Evolutionary conservation across 2,888 invertebrate species (phyloP).

Genomic region (Cantharis nigra): DNA sequence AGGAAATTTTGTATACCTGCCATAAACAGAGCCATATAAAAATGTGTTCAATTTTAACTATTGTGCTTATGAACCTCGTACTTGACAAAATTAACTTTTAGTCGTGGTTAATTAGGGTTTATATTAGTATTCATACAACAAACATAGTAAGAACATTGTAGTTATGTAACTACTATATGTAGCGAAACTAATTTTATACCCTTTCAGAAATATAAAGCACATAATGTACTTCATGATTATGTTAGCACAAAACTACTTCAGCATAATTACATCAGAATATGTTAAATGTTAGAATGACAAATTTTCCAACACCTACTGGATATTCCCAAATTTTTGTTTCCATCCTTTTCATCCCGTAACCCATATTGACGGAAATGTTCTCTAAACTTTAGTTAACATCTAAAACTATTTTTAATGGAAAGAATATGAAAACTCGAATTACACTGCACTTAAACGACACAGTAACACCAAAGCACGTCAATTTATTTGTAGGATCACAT

Average conservation of each 20-base stretch:
- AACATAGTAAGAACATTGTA: neutral
- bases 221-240: neutral
- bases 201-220: neutral
- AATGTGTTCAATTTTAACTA: neutral
- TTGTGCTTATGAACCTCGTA: neutral
- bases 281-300: neutral
- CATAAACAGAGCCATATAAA: neutral
- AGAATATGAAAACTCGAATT: neutral
- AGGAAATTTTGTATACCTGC: neutral
- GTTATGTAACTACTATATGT: neutral
- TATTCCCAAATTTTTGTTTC: conserved; percentile 25
- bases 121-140: neutral
- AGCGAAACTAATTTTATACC: neutral
- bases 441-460: neutral
- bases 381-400: neutral
- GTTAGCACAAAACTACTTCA: neutral
- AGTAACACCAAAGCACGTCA: neutral
- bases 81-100: neutral
- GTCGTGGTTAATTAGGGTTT: neutral
- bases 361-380: conserved; percentile 6
- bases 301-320: conserved; percentile 8
- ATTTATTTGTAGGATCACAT: neutral
- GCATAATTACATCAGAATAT: neutral
- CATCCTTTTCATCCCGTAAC: conserved; percentile 14
- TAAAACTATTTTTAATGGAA: neutral